Evolutionary conservation across 2,113 vertebrate genomes (phyloP), one percentile per base, ranked within the genome.

Genomic region (Elephantulus edwardii): DNA sequence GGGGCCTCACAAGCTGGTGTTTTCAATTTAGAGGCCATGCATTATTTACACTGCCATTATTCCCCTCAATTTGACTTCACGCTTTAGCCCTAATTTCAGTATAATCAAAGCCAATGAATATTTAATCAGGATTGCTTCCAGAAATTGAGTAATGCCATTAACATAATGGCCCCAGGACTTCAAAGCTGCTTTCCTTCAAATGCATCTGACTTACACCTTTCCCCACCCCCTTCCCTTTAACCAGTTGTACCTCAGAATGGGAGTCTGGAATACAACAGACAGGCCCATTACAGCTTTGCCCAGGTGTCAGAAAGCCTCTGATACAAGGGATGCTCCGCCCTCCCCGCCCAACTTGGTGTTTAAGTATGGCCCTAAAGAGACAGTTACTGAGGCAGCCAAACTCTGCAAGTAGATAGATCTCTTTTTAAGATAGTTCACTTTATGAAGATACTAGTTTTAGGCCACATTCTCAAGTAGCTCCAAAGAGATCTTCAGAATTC

Each of bases 41-140:
- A 98, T 98, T 98, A 98, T 98, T 99, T 98, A 98, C 98, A 97
- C 95, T 97, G 97, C 97, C 97, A 98, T 98, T 98, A 98, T 98
- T 98, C 98, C 97, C 98, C 98, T 98, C 98, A 97, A 98, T 98
- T 98, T 97, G 97, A 98, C 97, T 98, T 97, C 97, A 98, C 96
- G 97, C 97, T 98, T 98, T 98, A 98, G 97, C 98, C 98, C 98
- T 98, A 98, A 98, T 98, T 98, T 98, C 98, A 98, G 98, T 97
- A 98, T 98, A 98, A 98, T 98, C 98, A 98, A 98, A 98, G 98
- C 97, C 98, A 97, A 98, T 98, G 98, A 99, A 99, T 98, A 98
- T 98, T 99, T 98, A 98, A 99, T 98, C 98, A 98, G 98, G 96
- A 97, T 97, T 97, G 97, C 98, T 98, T 98, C 98, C 98, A 98